Conservation (phyloP, 2,888 invertebrate genomes). For the Scaptodrosophila latifasciaeformis region DNA sequence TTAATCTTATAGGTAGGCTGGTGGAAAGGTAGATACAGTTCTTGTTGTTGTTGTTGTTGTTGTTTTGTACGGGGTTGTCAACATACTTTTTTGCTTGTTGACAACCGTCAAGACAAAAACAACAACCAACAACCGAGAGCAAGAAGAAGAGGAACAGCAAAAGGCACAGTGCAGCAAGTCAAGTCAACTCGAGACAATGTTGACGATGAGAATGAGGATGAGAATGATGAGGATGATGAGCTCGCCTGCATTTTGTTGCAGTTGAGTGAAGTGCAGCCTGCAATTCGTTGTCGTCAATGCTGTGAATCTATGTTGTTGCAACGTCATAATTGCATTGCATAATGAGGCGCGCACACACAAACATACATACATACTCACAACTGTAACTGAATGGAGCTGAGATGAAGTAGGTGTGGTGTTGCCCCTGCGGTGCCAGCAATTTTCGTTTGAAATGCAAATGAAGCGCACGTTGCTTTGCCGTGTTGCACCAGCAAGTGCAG, state of each 20-base stretch:
- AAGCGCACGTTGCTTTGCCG: conserved; percentile 32
- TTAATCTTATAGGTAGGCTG: conserved; percentile 43
- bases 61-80: conserved; percentile 57
- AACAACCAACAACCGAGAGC: neutral
- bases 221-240: too few species aligned
- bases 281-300: conserved; percentile 45
- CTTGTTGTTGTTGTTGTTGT: conserved; percentile 34
- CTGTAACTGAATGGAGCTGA: neutral
- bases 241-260: too few species aligned
- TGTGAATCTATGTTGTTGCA: conserved; percentile 46
- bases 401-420: conserved; percentile 8
- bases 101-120: conserved; percentile 47
- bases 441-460: conserved; percentile 73
- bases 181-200: neutral
- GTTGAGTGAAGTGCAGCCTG: conserved; percentile 26
- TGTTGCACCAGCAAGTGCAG: conserved; percentile 7
- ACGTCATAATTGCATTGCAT: conserved; percentile 65
- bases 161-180: conserved; percentile 4
- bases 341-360: conserved; percentile 47
- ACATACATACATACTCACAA: conserved; percentile 15
- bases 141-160: conserved; percentile 8
- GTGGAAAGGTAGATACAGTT: too few species aligned
- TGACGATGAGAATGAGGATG: conserved; percentile 5
- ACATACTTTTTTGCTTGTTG: conserved; percentile 68
- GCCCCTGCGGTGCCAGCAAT: conserved; percentile 37